These are phyloP conservation scores for Tetrax tetrax DNA, from an alignment of 2,113 vertebrate genomes.

Conservation along the genomic window DNA sequence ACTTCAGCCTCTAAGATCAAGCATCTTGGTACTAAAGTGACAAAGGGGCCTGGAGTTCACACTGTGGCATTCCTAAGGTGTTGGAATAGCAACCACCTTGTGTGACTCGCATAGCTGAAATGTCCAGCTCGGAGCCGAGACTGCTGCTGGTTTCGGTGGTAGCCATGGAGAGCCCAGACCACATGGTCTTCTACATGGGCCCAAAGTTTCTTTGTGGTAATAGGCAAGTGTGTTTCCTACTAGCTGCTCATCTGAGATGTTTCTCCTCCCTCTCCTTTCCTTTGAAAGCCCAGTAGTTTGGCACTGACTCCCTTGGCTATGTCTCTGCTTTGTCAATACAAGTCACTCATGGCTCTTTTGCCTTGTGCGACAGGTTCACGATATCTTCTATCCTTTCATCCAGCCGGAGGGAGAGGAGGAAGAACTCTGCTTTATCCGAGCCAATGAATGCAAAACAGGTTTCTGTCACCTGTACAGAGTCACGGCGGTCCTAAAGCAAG, in stretches of 20 bases:
- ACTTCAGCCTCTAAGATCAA: not conserved
- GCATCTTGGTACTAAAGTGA: not conserved
- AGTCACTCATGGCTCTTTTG: not conserved
- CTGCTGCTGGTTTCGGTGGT: not conserved
- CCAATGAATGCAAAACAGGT: constrained; percentile 92
- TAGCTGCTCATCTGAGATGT: not conserved
- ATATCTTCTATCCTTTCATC: constrained; percentile 95
- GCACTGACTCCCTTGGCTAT: not conserved
- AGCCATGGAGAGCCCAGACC: not conserved
- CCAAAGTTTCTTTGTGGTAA: not conserved
- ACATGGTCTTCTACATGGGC: fast-evolving
- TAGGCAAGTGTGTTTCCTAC: not conserved
- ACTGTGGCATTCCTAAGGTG: not conserved
- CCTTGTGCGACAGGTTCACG: constrained; percentile 83
- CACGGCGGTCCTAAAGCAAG: constrained; percentile 81
- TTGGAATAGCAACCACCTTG: not conserved
- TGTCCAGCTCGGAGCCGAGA: not conserved
- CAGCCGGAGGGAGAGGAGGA: constrained; percentile 86
- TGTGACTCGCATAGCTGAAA: not conserved
- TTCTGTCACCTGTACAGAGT: constrained; percentile 95
- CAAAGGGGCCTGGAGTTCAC: not conserved
- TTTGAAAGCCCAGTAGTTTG: not conserved
- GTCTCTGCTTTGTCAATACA: not conserved
- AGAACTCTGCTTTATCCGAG: constrained; percentile 90
- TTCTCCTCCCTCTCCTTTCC: not conserved